Conservation (phyloP, 2,113 vertebrate species). For the Percopsis transmontana region DNA sequence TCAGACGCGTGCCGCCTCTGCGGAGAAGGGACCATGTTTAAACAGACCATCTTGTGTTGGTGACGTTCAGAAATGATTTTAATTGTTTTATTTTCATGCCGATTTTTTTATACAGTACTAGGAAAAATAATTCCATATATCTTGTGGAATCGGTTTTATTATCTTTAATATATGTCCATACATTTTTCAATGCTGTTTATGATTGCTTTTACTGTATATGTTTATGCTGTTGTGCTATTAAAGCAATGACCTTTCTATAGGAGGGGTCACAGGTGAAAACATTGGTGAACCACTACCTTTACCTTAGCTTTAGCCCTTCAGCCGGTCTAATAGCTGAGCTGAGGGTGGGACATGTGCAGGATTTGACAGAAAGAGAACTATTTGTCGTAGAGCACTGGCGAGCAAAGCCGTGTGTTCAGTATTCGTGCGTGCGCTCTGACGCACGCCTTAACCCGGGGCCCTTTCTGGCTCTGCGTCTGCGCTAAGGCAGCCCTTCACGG, state of each 20-base stretch:
- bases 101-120: not conserved
- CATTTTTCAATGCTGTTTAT: too few species aligned
- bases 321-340: conserved; percentile 27
- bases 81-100: not conserved
- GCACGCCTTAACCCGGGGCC: conserved; percentile 37
- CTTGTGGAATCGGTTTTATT: not conserved
- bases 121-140: not conserved
- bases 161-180: too few species aligned
- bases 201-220: too few species aligned
- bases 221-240: too few species aligned
- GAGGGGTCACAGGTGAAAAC: too few species aligned
- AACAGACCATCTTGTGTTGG: not conserved
- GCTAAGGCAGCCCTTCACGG: conserved; percentile 68
- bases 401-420: conserved; percentile 20
- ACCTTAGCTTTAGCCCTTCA: too few species aligned
- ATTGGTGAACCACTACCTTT: too few species aligned
- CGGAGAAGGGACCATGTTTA: not conserved
- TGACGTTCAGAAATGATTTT: conserved; percentile 11
- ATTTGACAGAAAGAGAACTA: conserved; percentile 54
- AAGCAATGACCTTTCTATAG: too few species aligned
- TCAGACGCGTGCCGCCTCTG: conserved; percentile 51
- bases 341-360: conserved; percentile 41
- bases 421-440: conserved; percentile 43
- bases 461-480: conserved; percentile 53
- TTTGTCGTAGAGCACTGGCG: conserved; percentile 45